Evolutionary conservation across 2,113 vertebrate species (phyloP), one percentile per base, ranked within the genome.

Genomic region (Apeltes quadracus): DNA sequence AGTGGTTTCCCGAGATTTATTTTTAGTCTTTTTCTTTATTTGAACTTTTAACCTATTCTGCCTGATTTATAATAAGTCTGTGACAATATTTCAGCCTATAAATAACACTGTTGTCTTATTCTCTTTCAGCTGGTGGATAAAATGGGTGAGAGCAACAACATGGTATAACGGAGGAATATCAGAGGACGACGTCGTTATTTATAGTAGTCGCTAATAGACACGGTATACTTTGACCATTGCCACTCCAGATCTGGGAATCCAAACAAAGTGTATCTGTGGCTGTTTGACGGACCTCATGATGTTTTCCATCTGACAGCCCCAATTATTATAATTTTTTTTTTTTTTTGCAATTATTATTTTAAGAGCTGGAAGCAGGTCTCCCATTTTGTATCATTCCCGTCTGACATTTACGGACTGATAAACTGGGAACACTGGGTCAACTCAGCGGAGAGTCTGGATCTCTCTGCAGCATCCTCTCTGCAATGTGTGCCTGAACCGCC

Each of bases 101-200:
- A 64, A 16, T 66, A 65, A 80, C 34, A 23, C 5, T 39, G 12
- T 23, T 64, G 20, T 73, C 14, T 59, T n/a, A 0, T 57, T 86
- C 20, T 79, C 50, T 88, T 89, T 48, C 95, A 99, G 97, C 94
- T 96, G 82, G 97, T 96, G 92, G 97, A 98, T 93, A 96, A 97
- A 95, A 95, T 94, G 76, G 96, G 96, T 66, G 97, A 98, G 90
- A 97, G 97, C 94, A 98, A 96, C 95, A 97, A 93, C 53, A 99
- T 98, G 97, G 97, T 99, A 95, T 98, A 96, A 96, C 92, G 63
- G 4, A 4, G 41, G 65, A 29, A 2, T 34, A 14, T 43, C 3
- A 2, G 48, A 68, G 70, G 61, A 76, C 54, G 69, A 29, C 29
- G 61, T 72, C 46, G 65, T 54, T 79, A 61, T 85, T 86, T 75